Conservation (phyloP, 2,888 invertebrate genomes). For the Euclidia mi region DNA sequence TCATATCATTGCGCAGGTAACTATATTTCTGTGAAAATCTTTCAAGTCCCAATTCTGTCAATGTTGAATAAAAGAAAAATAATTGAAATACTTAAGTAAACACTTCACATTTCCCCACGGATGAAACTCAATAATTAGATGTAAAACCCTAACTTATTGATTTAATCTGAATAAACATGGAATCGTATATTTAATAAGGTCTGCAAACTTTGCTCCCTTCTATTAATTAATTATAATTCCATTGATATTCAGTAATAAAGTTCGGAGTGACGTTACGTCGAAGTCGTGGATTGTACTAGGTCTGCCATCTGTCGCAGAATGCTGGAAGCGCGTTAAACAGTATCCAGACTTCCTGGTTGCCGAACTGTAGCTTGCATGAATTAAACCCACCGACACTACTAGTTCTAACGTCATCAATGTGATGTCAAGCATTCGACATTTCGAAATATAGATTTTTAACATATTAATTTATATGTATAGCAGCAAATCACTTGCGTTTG, state of each 20-base stretch:
- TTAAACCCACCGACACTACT: slow-evolving; percentile 26
- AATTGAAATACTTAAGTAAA: not conserved
- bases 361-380: slow-evolving; percentile 36
- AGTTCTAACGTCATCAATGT: slow-evolving; percentile 33
- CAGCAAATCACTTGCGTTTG: not conserved
- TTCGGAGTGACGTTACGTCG: not conserved
- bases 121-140: not conserved
- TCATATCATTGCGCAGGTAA: no score
- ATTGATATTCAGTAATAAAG: slow-evolving; percentile 7
- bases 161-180: slow-evolving; percentile 1
- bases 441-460: not conserved
- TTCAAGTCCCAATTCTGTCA: no score
- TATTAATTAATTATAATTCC: slow-evolving; percentile 12
- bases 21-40: no score
- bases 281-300: slow-evolving; percentile 43
- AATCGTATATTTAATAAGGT: slow-evolving; percentile 12
- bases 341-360: slow-evolving; percentile 41
- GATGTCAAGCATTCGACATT: not conserved
- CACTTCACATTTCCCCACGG: not conserved
- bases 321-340: slow-evolving; percentile 61
- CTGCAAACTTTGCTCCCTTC: slow-evolving; percentile 9
- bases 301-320: slow-evolving; percentile 75
- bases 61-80: not conserved
- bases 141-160: not conserved
- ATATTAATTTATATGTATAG: not conserved